Evolutionary conservation across 1,140 invertebrate species (phyloP), one percentile per base, ranked within the genome.

Genomic region (Paraescarpia echinospica): DNA sequence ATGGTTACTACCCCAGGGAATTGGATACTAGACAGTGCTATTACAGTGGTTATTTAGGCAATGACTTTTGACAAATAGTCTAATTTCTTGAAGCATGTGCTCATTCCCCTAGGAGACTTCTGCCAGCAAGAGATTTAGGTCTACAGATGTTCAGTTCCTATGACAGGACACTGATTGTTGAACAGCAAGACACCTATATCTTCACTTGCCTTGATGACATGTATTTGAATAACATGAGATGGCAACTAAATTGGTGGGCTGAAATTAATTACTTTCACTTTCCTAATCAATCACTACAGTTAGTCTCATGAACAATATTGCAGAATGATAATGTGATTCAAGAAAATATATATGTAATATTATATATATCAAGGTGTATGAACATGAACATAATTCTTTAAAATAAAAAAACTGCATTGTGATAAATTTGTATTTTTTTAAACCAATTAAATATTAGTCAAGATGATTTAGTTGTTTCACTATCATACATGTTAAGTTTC

Each of bases 11-110:
- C 59, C 22, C 59, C 9, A 27, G 59, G 59, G 59, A 31, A 77
- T 77, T 77, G 14, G 14, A 2, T 27, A 77, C 59, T 27, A 77
- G 59, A 77, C 59, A 77, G 12, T 12, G 59, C 27, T 31, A 27
- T 77, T 77, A 77, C 59, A 77, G 59, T 77, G 9, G 59, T 31
- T 6, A 77, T 77, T 77, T 77, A 51, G 48, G 18, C 59, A 77
- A 77, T 27, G 59, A 77, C 59, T 77, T 77, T 77, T 77, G 59
- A 77, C 59, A 77, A 77, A 77, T 77, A 77, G 59, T 77, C 59
- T 77, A 77, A 77, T 77, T 22, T 77, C 9, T 77, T 77, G 2
- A 77, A 77, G 59, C 22, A 27, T 77, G 8, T 77, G 27, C 59
- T 0, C 27, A 18, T 77, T 22, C 22, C 22, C 59, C 27, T 18